These are phyloP conservation scores for Leptoteleia sp. DNA, from an alignment of 1,140 invertebrate genomes.

Conservation along the genomic window DNA sequence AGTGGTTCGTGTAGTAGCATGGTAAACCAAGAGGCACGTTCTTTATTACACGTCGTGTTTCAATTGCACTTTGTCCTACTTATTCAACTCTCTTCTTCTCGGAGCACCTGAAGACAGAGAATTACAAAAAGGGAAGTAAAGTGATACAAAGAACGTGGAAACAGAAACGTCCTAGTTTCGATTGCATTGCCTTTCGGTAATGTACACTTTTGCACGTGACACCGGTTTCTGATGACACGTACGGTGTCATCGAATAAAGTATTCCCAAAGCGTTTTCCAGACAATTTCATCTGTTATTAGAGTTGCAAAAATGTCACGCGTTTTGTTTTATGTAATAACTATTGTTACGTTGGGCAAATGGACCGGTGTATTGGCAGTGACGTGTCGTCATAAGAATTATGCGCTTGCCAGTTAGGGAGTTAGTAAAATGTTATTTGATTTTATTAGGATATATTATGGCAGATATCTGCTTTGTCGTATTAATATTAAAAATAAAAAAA, in stretches of 20 bases:
- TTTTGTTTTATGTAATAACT: conserved; percentile 47
- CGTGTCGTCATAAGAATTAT: too few species aligned
- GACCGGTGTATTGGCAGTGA: too few species aligned
- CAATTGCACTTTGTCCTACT: conserved; percentile 66
- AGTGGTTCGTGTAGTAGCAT: conserved; percentile 22
- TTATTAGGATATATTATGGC: too few species aligned
- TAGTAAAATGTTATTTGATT: too few species aligned
- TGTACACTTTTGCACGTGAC: conserved; percentile 66
- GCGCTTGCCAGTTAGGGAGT: too few species aligned
- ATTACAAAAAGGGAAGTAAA: conserved; percentile 61
- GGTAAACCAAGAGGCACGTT: conserved; percentile 66
- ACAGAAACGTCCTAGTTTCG: conserved; percentile 64
- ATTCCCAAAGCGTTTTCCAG: conserved; percentile 60
- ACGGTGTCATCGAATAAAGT: conserved; percentile 45
- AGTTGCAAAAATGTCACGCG: conserved; percentile 10
- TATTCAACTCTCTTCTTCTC: conserved; percentile 57
- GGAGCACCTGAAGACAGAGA: conserved; percentile 56
- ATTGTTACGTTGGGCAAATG: too few species aligned
- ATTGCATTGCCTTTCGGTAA: conserved; percentile 65
- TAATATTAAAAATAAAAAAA: too few species aligned
- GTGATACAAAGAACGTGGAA: conserved; percentile 60
- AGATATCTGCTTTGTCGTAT: too few species aligned
- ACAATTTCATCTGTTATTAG: conserved; percentile 55
- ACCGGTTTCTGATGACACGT: conserved; percentile 56
- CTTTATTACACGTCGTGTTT: conserved; percentile 66